These are phyloP conservation scores for Aleadryas rufinucha DNA, from an alignment of 2,113 vertebrate species.

Conservation along the genomic window DNA sequence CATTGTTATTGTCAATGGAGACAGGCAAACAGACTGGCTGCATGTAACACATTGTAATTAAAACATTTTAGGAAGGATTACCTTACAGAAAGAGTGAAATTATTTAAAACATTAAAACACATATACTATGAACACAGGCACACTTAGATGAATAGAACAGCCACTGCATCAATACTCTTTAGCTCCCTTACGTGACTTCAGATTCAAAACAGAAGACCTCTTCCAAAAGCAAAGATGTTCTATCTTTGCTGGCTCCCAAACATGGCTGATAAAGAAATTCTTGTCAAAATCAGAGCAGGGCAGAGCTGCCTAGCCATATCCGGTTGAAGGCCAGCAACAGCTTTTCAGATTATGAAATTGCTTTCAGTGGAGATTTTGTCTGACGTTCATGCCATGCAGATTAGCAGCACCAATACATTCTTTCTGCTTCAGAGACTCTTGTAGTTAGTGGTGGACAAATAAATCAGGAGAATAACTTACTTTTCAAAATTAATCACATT, in stretches of 20 bases:
- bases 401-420: slow-evolving; percentile 26
- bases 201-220: neutral
- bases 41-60: neutral
- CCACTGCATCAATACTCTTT: neutral
- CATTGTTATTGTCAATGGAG: neutral
- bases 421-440: neutral
- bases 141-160: neutral
- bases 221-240: neutral
- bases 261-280: neutral
- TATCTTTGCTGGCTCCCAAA: neutral
- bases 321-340: slow-evolving; percentile 9
- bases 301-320: neutral
- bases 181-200: neutral
- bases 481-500: slow-evolving; percentile 2
- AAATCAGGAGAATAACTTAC: neutral
- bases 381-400: slow-evolving; percentile 12
- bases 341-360: slow-evolving; percentile 63
- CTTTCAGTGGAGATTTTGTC: slow-evolving; percentile 55
- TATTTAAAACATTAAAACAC: neutral
- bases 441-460: neutral
- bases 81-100: neutral
- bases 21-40: neutral
- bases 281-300: slow-evolving; percentile 2
- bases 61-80: neutral
- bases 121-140: neutral